Conservation (phyloP, 2,888 invertebrate genomes). For the Heliconius aoede region DNA sequence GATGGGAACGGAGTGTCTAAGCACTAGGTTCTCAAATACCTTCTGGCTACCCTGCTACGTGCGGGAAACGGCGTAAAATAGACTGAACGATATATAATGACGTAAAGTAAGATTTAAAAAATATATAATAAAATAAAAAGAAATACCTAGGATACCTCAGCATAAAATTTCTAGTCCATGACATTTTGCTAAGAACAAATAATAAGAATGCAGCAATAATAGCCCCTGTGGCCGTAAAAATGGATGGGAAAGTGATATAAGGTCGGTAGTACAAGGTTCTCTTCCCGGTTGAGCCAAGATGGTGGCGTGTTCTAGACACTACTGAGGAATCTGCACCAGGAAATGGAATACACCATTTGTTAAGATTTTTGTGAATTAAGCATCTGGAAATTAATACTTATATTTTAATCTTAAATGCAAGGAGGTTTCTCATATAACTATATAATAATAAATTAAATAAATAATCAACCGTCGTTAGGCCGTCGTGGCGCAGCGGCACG, state of each 20-base stretch:
- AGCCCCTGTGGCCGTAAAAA: constrained; percentile 76
- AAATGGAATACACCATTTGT: constrained; percentile 89
- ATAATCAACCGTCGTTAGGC: too few relatives aligned
- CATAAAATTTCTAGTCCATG: constrained; percentile 57
- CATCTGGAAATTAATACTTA: constrained; percentile 36
- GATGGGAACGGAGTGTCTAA: too few relatives aligned
- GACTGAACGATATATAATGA: too few relatives aligned
- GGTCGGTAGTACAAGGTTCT: constrained; percentile 91
- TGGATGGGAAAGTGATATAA: constrained; percentile 84
- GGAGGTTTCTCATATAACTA: too few relatives aligned
- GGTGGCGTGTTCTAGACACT: constrained; percentile 90
- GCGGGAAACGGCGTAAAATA: too few relatives aligned
- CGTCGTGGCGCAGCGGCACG: too few relatives aligned
- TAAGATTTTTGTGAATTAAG: constrained; percentile 79
- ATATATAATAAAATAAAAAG: not conserved
- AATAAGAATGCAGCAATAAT: constrained; percentile 77
- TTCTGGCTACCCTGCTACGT: too few relatives aligned
- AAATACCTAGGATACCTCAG: constrained; percentile 52
- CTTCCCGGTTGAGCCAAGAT: constrained; percentile 86
- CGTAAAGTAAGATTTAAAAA: too few relatives aligned
- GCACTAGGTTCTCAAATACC: too few relatives aligned
- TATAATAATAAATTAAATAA: too few relatives aligned
- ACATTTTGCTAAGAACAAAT: constrained; percentile 53
- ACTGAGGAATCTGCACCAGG: constrained; percentile 92
- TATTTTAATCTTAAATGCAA: too few relatives aligned